A percentile compares a stretch with the other conserved stretches of the same genome.
These are phyloP conservation scores for Corbicula japonica DNA, from an alignment of 2,888 invertebrate species.

Conservation along the genomic window DNA sequence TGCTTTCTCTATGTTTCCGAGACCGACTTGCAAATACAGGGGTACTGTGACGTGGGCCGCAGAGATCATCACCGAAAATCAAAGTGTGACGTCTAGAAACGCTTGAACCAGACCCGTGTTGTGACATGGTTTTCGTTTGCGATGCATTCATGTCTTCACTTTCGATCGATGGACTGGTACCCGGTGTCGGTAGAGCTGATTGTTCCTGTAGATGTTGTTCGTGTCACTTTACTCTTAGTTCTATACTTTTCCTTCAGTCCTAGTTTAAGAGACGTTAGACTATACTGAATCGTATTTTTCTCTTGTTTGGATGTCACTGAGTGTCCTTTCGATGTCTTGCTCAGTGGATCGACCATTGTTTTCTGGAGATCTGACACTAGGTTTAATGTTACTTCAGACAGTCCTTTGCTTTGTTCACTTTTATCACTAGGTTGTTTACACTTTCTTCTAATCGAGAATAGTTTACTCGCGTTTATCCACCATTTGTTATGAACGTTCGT, in stretches of 20 bases:
- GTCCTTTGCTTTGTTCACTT: background rate
- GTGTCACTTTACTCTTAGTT: slow-evolving; percentile 5
- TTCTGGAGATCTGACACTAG: slow-evolving; percentile 53
- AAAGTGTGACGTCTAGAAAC: background rate
- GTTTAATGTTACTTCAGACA: slow-evolving; percentile 39
- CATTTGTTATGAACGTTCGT: slow-evolving; percentile 32
- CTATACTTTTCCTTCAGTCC: slow-evolving; percentile 41
- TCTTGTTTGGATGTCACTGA: background rate
- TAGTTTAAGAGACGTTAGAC: slow-evolving; percentile 42
- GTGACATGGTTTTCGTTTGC: background rate
- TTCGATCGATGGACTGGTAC: slow-evolving; percentile 29
- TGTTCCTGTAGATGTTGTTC: slow-evolving; percentile 44
- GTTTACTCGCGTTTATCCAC: slow-evolving; percentile 20
- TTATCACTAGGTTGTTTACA: slow-evolving; percentile 28
- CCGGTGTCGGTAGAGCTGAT: slow-evolving; percentile 37
- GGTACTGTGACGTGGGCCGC: slow-evolving; percentile 52
- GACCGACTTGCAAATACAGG: slow-evolving; percentile 21
- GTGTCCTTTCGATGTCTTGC: background rate
- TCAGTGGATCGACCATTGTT: slow-evolving; percentile 38
- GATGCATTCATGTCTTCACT: slow-evolving; percentile 3
- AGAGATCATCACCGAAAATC: slow-evolving; percentile 2
- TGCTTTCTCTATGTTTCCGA: slow-evolving; percentile 7
- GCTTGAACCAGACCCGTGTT: background rate
- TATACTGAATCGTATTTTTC: background rate
- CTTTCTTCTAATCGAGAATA: slow-evolving; percentile 33